Percentiles rank a stretch among this genome's conserved stretches.
These are phyloP conservation scores for Andrena hattorfiana DNA, from an alignment of 2,888 invertebrate genomes.

Conservation along the genomic window DNA sequence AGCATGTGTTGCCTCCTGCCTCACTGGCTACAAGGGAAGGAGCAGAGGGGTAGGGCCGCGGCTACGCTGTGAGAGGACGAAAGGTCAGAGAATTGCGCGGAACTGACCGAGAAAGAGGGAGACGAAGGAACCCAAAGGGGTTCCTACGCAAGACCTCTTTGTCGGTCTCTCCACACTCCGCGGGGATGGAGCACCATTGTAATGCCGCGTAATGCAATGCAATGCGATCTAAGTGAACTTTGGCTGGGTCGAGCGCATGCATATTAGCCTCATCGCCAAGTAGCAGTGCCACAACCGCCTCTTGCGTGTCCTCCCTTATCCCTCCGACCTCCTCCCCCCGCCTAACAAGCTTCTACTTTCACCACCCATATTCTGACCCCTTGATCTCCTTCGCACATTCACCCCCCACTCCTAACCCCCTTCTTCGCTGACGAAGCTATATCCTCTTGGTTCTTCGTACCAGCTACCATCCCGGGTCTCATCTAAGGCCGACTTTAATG, in stretches of 20 bases:
- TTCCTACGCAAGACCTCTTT: slow-evolving; percentile 32
- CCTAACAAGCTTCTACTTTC: background rate
- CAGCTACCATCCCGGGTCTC: slow-evolving; percentile 55
- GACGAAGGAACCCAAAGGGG: slow-evolving; percentile 37
- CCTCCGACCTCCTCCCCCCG: slow-evolving; percentile 15
- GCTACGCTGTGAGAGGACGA: slow-evolving; percentile 47
- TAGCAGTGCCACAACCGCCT: slow-evolving; percentile 63
- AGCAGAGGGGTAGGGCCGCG: slow-evolving; percentile 15
- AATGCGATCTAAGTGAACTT: slow-evolving; percentile 77
- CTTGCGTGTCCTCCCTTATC: slow-evolving; percentile 49
- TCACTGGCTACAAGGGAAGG: slow-evolving; percentile 28
- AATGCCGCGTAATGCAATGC: slow-evolving; percentile 75
- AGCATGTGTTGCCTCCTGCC: slow-evolving; percentile 77
- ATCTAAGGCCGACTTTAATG: slow-evolving; percentile 78
- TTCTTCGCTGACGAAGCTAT: slow-evolving; percentile 33
- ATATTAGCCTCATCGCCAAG: slow-evolving; percentile 78
- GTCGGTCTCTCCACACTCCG: slow-evolving; percentile 10
- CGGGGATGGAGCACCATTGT: slow-evolving; percentile 67
- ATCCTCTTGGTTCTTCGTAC: slow-evolving; percentile 54
- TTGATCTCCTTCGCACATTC: slow-evolving; percentile 28
- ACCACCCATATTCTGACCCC: slow-evolving; percentile 26
- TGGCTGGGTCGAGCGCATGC: slow-evolving; percentile 76
- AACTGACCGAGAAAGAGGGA: slow-evolving; percentile 21
- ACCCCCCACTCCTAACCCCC: background rate
- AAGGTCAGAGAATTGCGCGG: slow-evolving; percentile 62